A percentile compares a stretch with the other conserved stretches of the same genome.
Evolutionary conservation across 2,113 vertebrate species (phyloP).

Genomic region (Seriola quinqueradiata): DNA sequence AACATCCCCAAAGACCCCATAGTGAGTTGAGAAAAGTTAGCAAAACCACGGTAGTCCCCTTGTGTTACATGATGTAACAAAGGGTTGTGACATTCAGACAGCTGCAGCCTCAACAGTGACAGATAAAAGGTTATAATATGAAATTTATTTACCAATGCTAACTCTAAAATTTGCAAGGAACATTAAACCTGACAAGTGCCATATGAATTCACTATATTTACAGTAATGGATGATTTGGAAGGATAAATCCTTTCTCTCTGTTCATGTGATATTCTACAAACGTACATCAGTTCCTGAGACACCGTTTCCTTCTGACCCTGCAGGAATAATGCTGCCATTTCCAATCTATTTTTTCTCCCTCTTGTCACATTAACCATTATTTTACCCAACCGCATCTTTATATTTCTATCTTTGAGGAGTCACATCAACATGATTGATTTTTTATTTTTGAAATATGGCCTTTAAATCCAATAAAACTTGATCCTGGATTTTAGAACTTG

Average conservation of each 20-base stretch:
- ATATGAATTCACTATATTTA: conserved; percentile 22
- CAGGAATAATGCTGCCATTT: background rate
- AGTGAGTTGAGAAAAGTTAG: conserved; percentile 33
- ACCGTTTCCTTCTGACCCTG: background rate
- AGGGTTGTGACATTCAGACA: conserved; percentile 30
- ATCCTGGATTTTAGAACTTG: background rate
- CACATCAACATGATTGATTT: background rate
- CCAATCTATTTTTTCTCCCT: background rate
- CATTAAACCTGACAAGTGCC: conserved; percentile 10
- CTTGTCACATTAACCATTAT: background rate
- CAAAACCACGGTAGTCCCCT: conserved; percentile 20
- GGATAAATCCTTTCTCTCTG: conserved; percentile 2
- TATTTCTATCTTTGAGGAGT: background rate
- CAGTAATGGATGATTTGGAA: conserved; percentile 11
- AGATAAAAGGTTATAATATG: conserved; percentile 12
- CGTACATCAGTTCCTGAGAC: conserved; percentile 3
- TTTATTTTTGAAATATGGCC: background rate
- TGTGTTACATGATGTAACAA: conserved; percentile 33
- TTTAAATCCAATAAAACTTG: background rate
- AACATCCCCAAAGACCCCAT: conserved; percentile 28
- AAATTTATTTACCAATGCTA: background rate
- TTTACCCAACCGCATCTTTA: conserved; percentile 2
- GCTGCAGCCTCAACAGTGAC: conserved; percentile 6
- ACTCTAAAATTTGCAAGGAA: conserved; percentile 24
- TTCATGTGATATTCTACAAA: conserved; percentile 26